Evolutionary conservation across 2,888 invertebrate genomes (phyloP).

Genomic region (Heliconius ethilla): DNA sequence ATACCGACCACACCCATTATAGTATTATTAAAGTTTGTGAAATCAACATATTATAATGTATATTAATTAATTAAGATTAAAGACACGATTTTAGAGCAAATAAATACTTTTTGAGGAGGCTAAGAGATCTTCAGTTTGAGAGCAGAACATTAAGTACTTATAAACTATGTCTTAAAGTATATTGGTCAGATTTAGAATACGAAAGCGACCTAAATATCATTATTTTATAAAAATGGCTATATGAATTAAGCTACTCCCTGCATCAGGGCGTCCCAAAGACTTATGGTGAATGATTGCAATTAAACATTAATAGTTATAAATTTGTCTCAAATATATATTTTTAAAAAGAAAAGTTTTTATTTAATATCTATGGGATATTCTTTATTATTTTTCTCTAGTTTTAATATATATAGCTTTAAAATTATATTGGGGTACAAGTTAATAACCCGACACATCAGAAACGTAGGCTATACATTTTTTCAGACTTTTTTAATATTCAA

Average conservation of each 20-base stretch:
- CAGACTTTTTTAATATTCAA: background rate
- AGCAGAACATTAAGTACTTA: slow-evolving; percentile 38
- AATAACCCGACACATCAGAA: too few species aligned
- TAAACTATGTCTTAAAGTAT: slow-evolving; percentile 23
- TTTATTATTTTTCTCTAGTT: too few species aligned
- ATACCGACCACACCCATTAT: background rate
- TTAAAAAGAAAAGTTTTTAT: background rate
- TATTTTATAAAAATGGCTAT: slow-evolving; percentile 31
- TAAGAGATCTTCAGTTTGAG: slow-evolving; percentile 32
- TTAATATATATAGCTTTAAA: too few species aligned
- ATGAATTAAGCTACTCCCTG: slow-evolving; percentile 34
- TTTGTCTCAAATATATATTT: background rate
- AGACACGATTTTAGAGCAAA: slow-evolving; percentile 11
- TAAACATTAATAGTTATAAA: background rate
- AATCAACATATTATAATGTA: background rate
- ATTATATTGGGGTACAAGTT: background rate
- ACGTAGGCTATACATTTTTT: too few species aligned
- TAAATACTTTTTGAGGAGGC: slow-evolving; percentile 28
- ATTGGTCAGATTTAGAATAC: slow-evolving; percentile 29
- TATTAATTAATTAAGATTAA: slow-evolving; percentile 3
- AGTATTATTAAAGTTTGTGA: background rate
- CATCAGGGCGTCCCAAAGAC: background rate
- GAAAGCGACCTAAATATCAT: slow-evolving; percentile 24
- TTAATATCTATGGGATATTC: background rate
- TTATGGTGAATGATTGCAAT: slow-evolving; percentile 1